A percentile compares a stretch with the other conserved stretches of the same genome.
Conservation (phyloP, 2,797 vertebrate species). For the Syngnathus acus region DNA sequence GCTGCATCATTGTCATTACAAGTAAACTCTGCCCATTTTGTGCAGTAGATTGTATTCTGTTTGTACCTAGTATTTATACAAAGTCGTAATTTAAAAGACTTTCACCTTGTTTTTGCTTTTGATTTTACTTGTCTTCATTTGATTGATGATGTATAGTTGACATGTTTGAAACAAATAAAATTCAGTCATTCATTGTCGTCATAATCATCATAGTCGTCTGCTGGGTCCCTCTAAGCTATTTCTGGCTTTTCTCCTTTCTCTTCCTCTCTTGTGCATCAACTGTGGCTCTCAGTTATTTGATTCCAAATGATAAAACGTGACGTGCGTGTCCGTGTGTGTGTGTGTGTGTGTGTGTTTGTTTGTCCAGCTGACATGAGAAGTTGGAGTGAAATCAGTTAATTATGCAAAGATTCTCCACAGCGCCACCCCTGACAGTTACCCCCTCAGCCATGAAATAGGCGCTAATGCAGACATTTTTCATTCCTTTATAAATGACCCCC, state of each 20-base stretch:
- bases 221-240: background rate
- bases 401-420: constrained; percentile 14
- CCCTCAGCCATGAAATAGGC: constrained; percentile 31
- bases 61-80: too few relatives aligned
- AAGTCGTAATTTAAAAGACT: too few relatives aligned
- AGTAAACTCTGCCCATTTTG: too few relatives aligned
- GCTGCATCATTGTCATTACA: background rate
- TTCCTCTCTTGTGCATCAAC: background rate
- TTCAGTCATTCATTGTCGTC: too few relatives aligned
- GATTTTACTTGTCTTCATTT: too few relatives aligned
- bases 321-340: background rate
- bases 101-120: too few relatives aligned
- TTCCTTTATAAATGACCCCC: constrained; percentile 25
- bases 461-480: constrained; percentile 8
- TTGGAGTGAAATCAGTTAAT: constrained; percentile 19
- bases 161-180: too few relatives aligned
- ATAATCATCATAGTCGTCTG: background rate
- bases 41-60: too few relatives aligned
- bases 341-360: background rate
- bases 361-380: constrained; percentile 2
- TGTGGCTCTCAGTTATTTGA: background rate
- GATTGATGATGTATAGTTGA: too few relatives aligned
- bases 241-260: background rate
- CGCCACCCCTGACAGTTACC: constrained; percentile 5
- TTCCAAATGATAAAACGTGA: background rate